Percentiles rank a stretch among this genome's conserved stretches.
phyloP scores from a whole-genome alignment of 2,797 vertebrate species.

The Balearica regulorum region DNA sequence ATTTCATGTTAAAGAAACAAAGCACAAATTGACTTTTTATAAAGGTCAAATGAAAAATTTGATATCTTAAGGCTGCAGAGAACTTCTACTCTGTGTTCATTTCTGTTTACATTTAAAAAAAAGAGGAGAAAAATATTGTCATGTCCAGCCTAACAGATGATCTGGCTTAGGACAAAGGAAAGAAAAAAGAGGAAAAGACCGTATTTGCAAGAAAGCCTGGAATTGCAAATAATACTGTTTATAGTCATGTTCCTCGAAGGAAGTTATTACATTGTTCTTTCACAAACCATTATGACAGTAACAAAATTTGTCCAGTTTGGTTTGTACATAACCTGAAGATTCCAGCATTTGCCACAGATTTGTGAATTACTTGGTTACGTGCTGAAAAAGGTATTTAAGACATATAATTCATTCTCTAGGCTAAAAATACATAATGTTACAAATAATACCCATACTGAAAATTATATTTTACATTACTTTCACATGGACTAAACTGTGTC shows the following conservation, averaged over 20 bases:
- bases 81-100: neutral
- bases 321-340: neutral
- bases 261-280: neutral
- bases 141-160: neutral
- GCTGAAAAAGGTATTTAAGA: conserved; percentile 7
- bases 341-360: neutral
- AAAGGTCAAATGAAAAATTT: conserved; percentile 62
- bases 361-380: neutral
- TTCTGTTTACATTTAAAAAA: neutral
- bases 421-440: neutral
- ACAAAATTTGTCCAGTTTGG: neutral
- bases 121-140: neutral
- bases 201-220: neutral
- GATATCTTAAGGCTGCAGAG: conserved; percentile 15
- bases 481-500: neutral
- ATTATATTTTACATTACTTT: neutral
- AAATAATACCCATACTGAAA: conserved; percentile 5
- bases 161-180: neutral
- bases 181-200: neutral
- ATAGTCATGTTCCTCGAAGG: neutral
- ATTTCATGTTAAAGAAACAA: conserved; percentile 32
- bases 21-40: conserved; percentile 54
- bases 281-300: neutral
- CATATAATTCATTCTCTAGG: neutral
- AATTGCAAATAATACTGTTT: neutral